phyloP scores from a whole-genome alignment of 2,113 vertebrate genomes.

The Globicephala melas region DNA sequence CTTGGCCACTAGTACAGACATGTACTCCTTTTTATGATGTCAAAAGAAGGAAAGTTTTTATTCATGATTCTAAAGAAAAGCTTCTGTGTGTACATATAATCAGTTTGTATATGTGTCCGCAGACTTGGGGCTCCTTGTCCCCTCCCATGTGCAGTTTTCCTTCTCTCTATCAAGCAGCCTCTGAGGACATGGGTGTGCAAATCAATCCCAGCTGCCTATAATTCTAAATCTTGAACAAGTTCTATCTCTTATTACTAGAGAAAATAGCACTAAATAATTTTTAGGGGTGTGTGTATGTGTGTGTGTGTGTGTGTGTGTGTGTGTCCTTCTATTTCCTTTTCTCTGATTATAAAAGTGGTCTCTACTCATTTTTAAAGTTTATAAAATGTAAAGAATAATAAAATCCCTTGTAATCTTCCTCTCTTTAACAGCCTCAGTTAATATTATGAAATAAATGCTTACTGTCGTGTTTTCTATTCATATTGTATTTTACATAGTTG shows the following conservation, averaged over 20 bases:
- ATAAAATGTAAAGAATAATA: conserved; percentile 4
- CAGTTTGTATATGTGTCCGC: not conserved
- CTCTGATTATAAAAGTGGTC: not conserved
- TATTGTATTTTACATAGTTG: not conserved
- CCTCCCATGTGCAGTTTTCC: not conserved
- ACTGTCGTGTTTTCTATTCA: not conserved
- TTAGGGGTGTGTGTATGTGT: not conserved
- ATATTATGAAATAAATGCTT: not conserved
- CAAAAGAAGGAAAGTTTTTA: not conserved
- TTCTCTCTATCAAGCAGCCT: not conserved
- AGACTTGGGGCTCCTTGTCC: not conserved
- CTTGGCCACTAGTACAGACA: not conserved
- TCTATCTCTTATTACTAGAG: not conserved
- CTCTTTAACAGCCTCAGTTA: not conserved
- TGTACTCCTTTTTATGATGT: not conserved
- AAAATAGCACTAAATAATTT: not conserved
- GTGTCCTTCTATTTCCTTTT: not conserved
- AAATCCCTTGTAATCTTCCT: not conserved
- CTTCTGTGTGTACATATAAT: not conserved
- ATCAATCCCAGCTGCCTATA: not conserved
- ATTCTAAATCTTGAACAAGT: conserved; percentile 6
- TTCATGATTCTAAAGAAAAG: not conserved
- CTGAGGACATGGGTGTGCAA: not conserved
- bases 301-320: not conserved
- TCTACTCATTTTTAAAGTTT: conserved; percentile 28